These are phyloP conservation scores for Trematocara caparti DNA, from an alignment of 2,797 vertebrate species.

Conservation along the genomic window DNA sequence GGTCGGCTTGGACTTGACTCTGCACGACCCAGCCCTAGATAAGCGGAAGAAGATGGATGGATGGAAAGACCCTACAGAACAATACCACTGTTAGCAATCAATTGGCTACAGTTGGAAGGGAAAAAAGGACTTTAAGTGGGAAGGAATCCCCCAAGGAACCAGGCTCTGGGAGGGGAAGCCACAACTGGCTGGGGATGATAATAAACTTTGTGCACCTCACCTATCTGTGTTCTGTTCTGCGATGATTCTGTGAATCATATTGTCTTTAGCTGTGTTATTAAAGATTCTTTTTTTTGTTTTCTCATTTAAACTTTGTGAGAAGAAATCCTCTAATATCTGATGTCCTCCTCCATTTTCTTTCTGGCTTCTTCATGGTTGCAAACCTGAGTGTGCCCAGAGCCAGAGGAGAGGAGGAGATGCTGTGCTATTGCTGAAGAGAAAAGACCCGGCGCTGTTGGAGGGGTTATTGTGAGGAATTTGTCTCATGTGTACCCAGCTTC, in stretches of 20 bases:
- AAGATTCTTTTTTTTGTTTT: neutral
- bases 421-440: neutral
- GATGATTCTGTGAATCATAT: no score
- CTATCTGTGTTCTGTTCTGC: no score
- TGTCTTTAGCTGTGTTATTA: no score
- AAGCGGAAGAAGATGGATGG: neutral
- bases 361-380: neutral
- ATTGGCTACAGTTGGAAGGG: neutral
- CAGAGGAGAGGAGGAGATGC: neutral
- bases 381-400: neutral
- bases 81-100: neutral
- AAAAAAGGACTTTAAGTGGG: neutral
- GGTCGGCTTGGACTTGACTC: neutral
- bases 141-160: no score
- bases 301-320: neutral
- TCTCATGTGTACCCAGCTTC: neutral
- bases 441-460: neutral
- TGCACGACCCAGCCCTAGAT: neutral
- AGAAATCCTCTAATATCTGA: neutral
- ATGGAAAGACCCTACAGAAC: neutral
- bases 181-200: no score
- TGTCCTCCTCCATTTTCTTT: neutral
- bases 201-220: no score
- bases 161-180: no score
- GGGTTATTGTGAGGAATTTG: neutral